Evolutionary conservation across 2,113 vertebrate genomes (phyloP), one percentile per base, ranked within the genome.

Genomic region (Craseonycteris thonglongyai): DNA sequence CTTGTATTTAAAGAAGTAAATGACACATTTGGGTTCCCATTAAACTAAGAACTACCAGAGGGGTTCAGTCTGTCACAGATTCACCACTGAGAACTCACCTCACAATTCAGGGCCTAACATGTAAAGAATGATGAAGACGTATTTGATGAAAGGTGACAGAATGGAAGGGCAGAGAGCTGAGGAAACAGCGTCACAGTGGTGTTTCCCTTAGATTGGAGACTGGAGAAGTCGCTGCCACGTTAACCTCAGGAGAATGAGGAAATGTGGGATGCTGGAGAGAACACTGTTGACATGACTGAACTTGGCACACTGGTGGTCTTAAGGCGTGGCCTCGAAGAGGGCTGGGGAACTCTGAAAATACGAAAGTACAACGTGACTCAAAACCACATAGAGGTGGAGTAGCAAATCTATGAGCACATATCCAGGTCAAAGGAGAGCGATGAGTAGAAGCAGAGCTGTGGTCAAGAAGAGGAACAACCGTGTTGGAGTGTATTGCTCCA

Each of bases 281-380:
- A 84, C 26, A 35, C 2, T 18, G 38, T 4, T 24, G n/a, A 42
- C 24, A 14, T 59, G 38, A 3, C 26, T 30, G 24, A 19, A 1
- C 2, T 40, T 68, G 35, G 16, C 6, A 8, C 0, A 1, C 35
- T 11, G 2, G 2, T 38, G 8, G 18, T 59, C 13, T 59, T 16
- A 85, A 78, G 28, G 0, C 0, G 1, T 56, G 42, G 28, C 24
- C 38, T 18, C 14, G 6, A 13, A 14, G 51, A 76, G 0, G 1
- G 2, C 24, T 38, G 24, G 24, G 38, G 22, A 71, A 59, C 54
- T 54, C n/a, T 33, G 58, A 51, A 54, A 58, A 74, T 3, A 24
- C 45, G 9, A 56, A 42, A 38, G 9, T 40, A 15, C 6, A 35
- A 42, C 2, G 1, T 19, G 22, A 2, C 59, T 47, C 7, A 13